Conservation (phyloP, 2,113 vertebrate genomes). For the Pterocles burchelli region DNA sequence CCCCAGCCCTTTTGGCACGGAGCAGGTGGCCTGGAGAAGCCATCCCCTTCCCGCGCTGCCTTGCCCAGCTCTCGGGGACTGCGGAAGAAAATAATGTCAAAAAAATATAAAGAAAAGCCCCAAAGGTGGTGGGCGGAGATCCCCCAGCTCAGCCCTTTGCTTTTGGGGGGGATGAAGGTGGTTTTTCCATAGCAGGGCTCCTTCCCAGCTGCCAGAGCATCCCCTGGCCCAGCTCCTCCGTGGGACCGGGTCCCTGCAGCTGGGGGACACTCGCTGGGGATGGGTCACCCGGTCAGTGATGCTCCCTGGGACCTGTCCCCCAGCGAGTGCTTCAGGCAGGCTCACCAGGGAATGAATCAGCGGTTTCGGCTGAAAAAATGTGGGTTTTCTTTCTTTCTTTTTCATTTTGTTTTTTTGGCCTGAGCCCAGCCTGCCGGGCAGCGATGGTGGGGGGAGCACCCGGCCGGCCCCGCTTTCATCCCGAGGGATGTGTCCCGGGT, state of each 20-base stretch:
- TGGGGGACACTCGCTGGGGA: rapidly evolving
- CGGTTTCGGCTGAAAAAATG: constrained; percentile 17
- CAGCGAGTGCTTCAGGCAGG: rapidly evolving
- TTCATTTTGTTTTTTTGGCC: neutral
- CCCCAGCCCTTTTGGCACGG: neutral
- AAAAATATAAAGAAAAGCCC: neutral
- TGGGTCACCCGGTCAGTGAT: neutral
- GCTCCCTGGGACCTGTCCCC: neutral
- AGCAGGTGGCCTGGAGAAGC: neutral
- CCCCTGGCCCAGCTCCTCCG: neutral
- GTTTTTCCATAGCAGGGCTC: neutral
- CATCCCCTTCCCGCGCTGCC: neutral
- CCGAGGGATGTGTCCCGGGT: neutral
- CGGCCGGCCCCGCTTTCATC: neutral
- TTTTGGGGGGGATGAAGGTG: neutral
- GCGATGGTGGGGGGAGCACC: neutral
- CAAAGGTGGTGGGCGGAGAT: neutral
- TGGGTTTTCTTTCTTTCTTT: neutral
- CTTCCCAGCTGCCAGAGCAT: neutral
- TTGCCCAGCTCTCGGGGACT: neutral
- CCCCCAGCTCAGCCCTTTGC: neutral
- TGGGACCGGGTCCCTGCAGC: rapidly evolving
- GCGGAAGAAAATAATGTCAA: neutral
- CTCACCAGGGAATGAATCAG: constrained; percentile 23
- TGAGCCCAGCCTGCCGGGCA: rapidly evolving